phyloP scores from a whole-genome alignment of 2,797 vertebrate genomes.

The Threskiornis aethiopicus region DNA sequence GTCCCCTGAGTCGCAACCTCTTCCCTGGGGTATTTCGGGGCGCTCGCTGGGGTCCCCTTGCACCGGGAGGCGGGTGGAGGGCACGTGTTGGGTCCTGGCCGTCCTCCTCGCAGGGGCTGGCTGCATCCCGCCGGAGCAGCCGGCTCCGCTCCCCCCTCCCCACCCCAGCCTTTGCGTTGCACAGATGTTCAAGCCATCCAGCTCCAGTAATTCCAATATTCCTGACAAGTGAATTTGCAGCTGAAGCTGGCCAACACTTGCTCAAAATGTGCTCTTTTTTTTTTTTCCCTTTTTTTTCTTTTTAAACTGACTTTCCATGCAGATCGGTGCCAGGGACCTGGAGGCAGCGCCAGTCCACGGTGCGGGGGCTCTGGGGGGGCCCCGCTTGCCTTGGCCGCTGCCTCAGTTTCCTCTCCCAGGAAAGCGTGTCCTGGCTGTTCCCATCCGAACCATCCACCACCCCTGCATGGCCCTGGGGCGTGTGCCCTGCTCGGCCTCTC shows the following conservation, averaged over 20 bases:
- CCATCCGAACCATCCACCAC: background rate
- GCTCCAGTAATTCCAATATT: background rate
- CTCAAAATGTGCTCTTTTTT: background rate
- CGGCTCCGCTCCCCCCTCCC: background rate
- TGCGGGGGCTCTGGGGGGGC: rapidly evolving
- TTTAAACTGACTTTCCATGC: background rate
- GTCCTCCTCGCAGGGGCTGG: background rate
- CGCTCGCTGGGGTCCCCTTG: background rate
- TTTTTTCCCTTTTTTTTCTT: background rate
- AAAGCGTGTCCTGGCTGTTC: background rate
- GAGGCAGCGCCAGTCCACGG: background rate
- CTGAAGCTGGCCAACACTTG: background rate
- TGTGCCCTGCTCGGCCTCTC: background rate
- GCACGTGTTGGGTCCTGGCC: rapidly evolving
- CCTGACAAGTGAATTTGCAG: background rate
- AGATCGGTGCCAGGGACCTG: background rate
- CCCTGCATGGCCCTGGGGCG: rapidly evolving
- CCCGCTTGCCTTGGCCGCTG: background rate
- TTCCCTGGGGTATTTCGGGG: background rate
- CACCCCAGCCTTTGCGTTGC: background rate
- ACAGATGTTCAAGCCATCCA: background rate
- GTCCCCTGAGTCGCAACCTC: background rate
- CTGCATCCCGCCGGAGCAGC: background rate
- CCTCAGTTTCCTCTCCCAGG: background rate
- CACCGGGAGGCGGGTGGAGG: background rate